Percentiles rank a stretch among this genome's conserved stretches.
Conservation (phyloP, 2,797 vertebrate genomes). For the Presbytis comata region DNA sequence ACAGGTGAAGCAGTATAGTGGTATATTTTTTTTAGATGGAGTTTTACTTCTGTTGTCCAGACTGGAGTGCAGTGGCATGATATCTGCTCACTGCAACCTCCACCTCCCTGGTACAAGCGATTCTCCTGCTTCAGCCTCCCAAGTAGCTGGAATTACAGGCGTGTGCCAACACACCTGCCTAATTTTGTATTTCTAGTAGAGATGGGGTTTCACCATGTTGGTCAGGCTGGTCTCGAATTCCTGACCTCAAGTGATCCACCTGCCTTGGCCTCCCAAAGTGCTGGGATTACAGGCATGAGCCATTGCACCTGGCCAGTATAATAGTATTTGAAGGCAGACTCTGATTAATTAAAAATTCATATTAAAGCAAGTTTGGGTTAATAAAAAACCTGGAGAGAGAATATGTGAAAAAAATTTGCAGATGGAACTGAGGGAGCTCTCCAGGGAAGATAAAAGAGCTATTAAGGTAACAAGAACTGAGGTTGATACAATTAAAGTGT, state of each 20-base stretch:
- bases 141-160: background rate
- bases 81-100: background rate
- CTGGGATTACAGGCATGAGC: background rate
- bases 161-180: background rate
- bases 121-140: background rate
- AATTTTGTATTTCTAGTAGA: background rate
- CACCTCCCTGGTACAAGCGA: background rate
- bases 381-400: background rate
- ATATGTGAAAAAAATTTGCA: background rate
- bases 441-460: background rate
- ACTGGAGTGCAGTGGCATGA: background rate
- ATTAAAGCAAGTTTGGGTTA: background rate
- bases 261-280: background rate
- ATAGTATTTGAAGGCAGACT: background rate
- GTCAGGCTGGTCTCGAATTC: background rate
- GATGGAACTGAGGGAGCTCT: background rate
- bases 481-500: background rate
- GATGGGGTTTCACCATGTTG: background rate
- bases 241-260: background rate
- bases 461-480: background rate
- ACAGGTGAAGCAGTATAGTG: background rate
- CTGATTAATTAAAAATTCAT: background rate
- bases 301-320: fast-evolving
- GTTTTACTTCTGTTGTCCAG: background rate
- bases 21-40: background rate